Base-by-base conservation (phyloP, 2,888 invertebrate species). In the Parnassius apollo region DNA sequence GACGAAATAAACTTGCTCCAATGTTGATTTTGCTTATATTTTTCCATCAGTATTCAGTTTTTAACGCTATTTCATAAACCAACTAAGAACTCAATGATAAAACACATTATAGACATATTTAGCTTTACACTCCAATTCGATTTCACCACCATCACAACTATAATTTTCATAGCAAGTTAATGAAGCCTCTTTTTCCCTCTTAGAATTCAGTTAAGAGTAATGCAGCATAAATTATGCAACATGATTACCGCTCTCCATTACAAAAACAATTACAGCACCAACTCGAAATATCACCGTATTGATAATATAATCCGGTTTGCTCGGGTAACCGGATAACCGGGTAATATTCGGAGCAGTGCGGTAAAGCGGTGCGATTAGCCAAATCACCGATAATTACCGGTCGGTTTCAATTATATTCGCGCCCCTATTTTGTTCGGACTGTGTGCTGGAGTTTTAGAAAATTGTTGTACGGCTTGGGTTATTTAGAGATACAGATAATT, bases 351-450 rank as follows among this genome's bases (percentile, higher is more conserved):
- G 53, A 65, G 68, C 66, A 68, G 67, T 66, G 65, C 62, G 65
- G 68, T 69, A 69, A 66, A 64, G 65, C 66, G 64, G 66, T 57
- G 58, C 69, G 75, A 80, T 77, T 78, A 78, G 73, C 68, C 65
- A 69, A 73, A 76, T 73, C 67, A 66, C 64, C 72, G 72, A 73
- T 78, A 78, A 79, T 78, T 76, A 67, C 69, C 64, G 59, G 68
- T 72, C 67, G 68, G 69, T 73, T 71, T 71, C 75, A 74, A 71
- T 72, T 75, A 71, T 74, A 74, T 72, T 68, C 54, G 65, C 66
- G 61, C 65, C 64, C 62, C 57, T 61, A 62, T 62, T 59, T 52
- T 52, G 49, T 25, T 10, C 10, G 10, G 22, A 12, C 52, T 35
- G 22, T 11, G 25, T 25, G 22, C 51, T 51, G 22, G 25, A 22